Evolutionary conservation across 2,113 vertebrate genomes (phyloP), one percentile per base, ranked within the genome.

Genomic region (Sorex araneus): DNA sequence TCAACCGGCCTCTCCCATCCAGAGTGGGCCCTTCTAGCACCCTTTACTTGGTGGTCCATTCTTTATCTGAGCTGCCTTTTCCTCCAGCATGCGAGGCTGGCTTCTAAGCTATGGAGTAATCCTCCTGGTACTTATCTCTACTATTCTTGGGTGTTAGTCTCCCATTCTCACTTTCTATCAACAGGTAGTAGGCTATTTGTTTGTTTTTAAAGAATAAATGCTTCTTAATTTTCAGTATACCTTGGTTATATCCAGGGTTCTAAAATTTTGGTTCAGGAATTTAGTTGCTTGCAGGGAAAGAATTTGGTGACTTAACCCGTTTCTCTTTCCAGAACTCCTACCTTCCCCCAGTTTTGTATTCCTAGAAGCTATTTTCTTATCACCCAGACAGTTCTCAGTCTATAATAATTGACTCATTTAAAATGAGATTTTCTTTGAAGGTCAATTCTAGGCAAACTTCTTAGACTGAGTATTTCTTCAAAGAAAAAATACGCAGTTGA

Each of bases 371-470:
- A 2, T 82, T 91, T 79, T 90, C 54, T 76, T 91, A 60, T 69
- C 89, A 8, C 3, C 75, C 15, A 71, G 60, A 75, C 4, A 79
- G 23, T 91, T 83, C 43, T 84, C 13, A 25, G 7, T 75, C 27
- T 76, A 43, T 84, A 83, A 92, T 73, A 82, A 78, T 66, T 66
- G 40, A 57, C 81, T 88, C 32, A 77, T 84, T 93, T 83, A 80
- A 92, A 90, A 43, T 77, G 19, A 54, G 43, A 77, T 77, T 90
- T 94, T 2, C n/a, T 23, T 81, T 70, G 74, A 71, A 93, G 66
- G 11, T 85, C 30, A 86, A 30, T 91, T 73, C 43, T 18, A 91
- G 85, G 28, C 40, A 93, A n/a, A 50, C 8, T 64, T 85, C 57
- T 87, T 75, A 78, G 75, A n/a, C 75, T 85, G 75, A n/a, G 70